These are phyloP conservation scores for Eristalis intricaria DNA, from an alignment of 2,888 invertebrate genomes.

Conservation along the genomic window DNA sequence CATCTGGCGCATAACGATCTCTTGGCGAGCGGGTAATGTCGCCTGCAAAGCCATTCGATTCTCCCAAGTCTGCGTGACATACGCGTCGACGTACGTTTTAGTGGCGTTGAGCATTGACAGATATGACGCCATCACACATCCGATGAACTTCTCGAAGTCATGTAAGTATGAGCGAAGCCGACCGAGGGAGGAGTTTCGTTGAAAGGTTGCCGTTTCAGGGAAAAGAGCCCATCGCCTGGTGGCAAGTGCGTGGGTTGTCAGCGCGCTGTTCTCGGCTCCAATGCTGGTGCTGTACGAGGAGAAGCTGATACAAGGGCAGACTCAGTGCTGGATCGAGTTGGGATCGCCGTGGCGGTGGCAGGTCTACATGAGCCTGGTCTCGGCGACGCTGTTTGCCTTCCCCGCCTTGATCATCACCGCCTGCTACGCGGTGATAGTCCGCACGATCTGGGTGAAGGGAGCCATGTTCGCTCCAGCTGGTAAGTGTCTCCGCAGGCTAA, in stretches of 20 bases:
- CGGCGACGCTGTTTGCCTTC: conserved; percentile 90
- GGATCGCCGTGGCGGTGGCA: conserved; percentile 90
- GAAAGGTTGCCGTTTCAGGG: conserved; percentile 84
- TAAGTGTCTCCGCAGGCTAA: conserved; percentile 51
- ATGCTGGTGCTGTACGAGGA: conserved; percentile 91
- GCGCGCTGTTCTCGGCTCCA: conserved; percentile 91
- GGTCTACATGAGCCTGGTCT: conserved; percentile 93
- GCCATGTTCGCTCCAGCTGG: conserved; percentile 80
- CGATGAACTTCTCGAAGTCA: conserved; percentile 97
- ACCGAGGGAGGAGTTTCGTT: background rate
- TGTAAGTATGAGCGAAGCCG: conserved; percentile 84
- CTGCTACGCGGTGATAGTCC: conserved; percentile 94
- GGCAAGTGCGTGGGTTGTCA: conserved; percentile 90
- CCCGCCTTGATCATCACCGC: conserved; percentile 94
- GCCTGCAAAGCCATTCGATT: conserved; percentile 94
- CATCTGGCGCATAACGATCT: conserved; percentile 93
- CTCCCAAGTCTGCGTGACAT: conserved; percentile 93
- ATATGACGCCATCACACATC: conserved; percentile 96
- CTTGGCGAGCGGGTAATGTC: conserved; percentile 93
- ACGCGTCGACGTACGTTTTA: conserved; percentile 95
- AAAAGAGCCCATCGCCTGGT: conserved; percentile 91
- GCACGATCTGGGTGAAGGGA: conserved; percentile 94
- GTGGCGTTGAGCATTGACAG: conserved; percentile 96
- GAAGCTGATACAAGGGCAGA: conserved; percentile 88
- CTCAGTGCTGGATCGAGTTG: conserved; percentile 95